Evolutionary conservation across 2,113 vertebrate genomes (phyloP).

Genomic region (Alces alces): DNA sequence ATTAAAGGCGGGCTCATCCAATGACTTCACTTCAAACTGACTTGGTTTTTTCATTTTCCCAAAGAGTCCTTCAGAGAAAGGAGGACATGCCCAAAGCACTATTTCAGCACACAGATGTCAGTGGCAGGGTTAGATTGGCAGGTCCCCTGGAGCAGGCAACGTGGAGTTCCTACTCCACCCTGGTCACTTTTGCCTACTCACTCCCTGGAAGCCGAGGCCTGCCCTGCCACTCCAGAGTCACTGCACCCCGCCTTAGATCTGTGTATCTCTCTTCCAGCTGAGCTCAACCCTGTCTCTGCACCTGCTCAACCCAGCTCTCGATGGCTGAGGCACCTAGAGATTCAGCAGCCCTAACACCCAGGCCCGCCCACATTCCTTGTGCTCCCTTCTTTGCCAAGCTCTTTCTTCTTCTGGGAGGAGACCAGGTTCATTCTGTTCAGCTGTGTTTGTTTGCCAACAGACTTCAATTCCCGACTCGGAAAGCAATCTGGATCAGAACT

Average conservation of each 20-base stretch:
- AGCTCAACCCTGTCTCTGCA: background rate
- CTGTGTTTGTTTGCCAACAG: constrained; percentile 89
- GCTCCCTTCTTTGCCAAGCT: constrained; percentile 14
- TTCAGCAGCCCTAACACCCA: background rate
- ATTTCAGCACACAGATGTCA: background rate
- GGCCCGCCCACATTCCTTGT: background rate
- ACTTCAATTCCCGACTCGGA: constrained; percentile 95
- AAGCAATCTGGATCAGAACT: constrained; percentile 95
- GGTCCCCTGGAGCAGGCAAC: background rate
- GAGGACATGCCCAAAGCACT: background rate
- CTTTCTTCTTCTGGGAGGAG: constrained; percentile 58
- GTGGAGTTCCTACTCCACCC: background rate
- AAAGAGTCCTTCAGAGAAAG: constrained; percentile 43
- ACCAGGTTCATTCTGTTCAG: constrained; percentile 78
- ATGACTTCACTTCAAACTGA: constrained; percentile 15
- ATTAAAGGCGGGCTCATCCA: constrained; percentile 52
- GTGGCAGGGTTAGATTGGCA: background rate
- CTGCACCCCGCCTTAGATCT: background rate
- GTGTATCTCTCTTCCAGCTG: background rate
- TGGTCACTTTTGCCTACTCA: background rate
- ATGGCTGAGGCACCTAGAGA: background rate
- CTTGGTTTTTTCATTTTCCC: constrained; percentile 33
- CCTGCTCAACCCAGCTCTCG: background rate
- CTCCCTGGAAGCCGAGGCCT: background rate
- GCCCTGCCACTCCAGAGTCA: background rate